Evolutionary conservation across 2,797 vertebrate genomes (phyloP), one percentile per base, ranked within the genome.

Genomic region (Salmo trutta): DNA sequence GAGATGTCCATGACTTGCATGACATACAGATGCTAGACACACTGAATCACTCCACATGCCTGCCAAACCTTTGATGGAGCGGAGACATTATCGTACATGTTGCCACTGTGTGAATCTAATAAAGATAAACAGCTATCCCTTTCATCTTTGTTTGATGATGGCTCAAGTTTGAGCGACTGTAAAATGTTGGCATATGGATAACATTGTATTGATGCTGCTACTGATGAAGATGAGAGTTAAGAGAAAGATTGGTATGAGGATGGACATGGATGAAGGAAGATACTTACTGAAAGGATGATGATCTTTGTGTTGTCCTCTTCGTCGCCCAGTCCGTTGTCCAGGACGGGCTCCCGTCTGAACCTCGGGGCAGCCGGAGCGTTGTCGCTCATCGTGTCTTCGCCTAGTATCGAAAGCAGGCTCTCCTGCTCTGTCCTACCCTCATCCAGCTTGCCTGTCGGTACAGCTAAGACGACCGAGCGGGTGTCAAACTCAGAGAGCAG

Each of bases 401-500:
- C 91, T 82, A 47, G 83, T 19, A 94, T 82, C 36, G 84, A 80
- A 68, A 88, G 91, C 88, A 90, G 31, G 88, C 78, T 62, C 0
- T 93, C 92, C 76, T 91, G 88, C 17, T 96, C 87, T 70, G 83
- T 66, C 8, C 53, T 51, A 64, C 89, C 87, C 6, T 95, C 94
- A 21, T 95, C 95, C 65, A 82, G 73, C 67, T 92, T 94, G 77
- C 89, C 79, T 51, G 91, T 84, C 47, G 96, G 91, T 66, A 93
- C 89, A 71, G 95, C 95, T 52, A 88, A 81, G 3, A 93, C 89
- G 79, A 91, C 85, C 21, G 88, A 91, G 87, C 85, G 80, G 47
- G 92, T 83, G 85, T 92, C 92, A 79, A 95, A 91, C 92, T 94
- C 93, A 59, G 96, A 94, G 88, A 97, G 92, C 70, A 99, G 89